Conservation (phyloP, 2,888 invertebrate species). For the Ferrisia virgata region DNA sequence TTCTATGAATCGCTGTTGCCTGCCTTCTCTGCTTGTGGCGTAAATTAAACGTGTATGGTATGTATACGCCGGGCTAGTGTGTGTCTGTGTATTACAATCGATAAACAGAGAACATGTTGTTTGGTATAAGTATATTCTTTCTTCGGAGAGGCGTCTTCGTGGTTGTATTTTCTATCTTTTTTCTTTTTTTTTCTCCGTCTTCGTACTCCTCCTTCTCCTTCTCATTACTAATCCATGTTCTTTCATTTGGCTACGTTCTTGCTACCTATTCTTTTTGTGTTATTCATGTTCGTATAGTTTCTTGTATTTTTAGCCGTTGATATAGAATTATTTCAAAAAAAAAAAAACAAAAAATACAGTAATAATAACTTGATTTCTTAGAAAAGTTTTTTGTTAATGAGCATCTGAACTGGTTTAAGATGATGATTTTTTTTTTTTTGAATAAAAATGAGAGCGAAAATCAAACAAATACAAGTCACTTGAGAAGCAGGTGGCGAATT, state of each 20-base stretch:
- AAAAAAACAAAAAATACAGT: neutral
- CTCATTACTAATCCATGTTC: no score
- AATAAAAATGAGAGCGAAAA: no score
- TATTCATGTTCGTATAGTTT: neutral
- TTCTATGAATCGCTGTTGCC: neutral
- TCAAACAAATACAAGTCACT: no score
- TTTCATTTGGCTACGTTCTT: neutral
- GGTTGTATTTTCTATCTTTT: neutral
- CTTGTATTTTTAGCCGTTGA: neutral
- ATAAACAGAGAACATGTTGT: conserved; percentile 17
- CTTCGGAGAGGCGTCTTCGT: neutral
- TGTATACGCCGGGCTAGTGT: neutral
- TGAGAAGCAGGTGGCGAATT: no score
- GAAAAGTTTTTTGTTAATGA: neutral
- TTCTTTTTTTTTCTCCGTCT: neutral
- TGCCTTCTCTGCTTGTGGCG: conserved; percentile 7
- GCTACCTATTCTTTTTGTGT: no score
- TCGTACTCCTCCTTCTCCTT: neutral
- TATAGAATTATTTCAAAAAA: neutral
- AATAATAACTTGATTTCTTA: neutral
- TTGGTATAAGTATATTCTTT: neutral
- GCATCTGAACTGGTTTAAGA: neutral
- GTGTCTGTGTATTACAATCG: neutral
- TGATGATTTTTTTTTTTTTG: neutral
- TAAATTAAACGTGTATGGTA: neutral